Evolutionary conservation across 92 coral and sea anemone genomes (phyloP), one percentile per base, ranked within the genome.

Genomic region (Blastomussa wellsi): DNA sequence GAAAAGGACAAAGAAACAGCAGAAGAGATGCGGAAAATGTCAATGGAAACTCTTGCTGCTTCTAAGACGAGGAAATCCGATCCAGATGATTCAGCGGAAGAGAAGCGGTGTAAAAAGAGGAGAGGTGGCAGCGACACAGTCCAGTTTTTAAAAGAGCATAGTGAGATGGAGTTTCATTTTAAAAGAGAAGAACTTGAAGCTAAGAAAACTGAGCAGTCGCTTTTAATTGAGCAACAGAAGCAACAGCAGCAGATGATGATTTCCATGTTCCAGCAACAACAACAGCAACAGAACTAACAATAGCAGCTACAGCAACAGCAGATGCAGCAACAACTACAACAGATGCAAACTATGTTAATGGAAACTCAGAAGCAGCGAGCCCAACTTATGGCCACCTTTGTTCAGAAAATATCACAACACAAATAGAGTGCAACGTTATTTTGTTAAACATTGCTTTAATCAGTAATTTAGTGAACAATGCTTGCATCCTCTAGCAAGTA

Each of bases 321-420:
- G 72, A 79, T 72, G 79, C 86, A 80, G 86, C 90, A 86, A 80
- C 90, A 87, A 87, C 76, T 72, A 13, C 86, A 74, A 33, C 82
- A 87, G 72, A 80, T 80, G 90, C 86, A 81, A 42, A 79, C 68
- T 65, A 81, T 80, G 90, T 80, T 87, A 57, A 72, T 86, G 90
- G 82, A 80, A 87, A 39, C 90, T 22, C 90, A 81, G 81, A 86
- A 62, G 81, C 69, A 79, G 89, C 89, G 79, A 79, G 89, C 75
- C 48, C 89, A 86, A 85, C 89, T 80, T 79, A 86, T 86, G 81
- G 86, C 81, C 66, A 55, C 86, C 90, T 86, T 86, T 42, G 64
- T 86, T 80, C 76, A 86, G 81, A 86, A 80, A 41, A 72, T 73
- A 81, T 39, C 85, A 74, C 86, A 86, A 53, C 80, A 86, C 15